Evolutionary conservation across 2,797 vertebrate species (phyloP), one percentile per base, ranked within the genome.

Genomic region (Pseudomugil tenellus): DNA sequence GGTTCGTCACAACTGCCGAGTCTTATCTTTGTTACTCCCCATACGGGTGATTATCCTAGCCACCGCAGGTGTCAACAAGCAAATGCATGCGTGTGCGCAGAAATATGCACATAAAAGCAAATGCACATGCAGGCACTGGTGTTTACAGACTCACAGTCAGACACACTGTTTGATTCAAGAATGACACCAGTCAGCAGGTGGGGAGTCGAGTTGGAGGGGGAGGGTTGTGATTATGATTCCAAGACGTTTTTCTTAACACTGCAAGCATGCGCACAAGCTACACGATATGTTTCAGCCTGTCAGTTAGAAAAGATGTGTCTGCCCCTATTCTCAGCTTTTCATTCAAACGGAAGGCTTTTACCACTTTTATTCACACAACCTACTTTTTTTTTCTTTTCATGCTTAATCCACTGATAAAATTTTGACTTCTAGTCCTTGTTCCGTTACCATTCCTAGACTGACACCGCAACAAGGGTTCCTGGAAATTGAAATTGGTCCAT

Each of bases 1-100:
- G 46, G 84, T 74, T 74, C 55, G 72, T 85, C 70, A 79, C 65
- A 84, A 81, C 77, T 85, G 84, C 77, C 77, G 84, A 75, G 53
- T 73, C 29, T n/a, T 75, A 77, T 83, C 84, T 84, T 49, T 79
- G 64, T 80, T 61, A 57, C 54, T 61, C 29, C 65, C 72, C 28
- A 56, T 58, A 77, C 61, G 29, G 64, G 63, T 81, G 63, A 79
- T 80, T 77, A 74, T 70, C 56, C 52, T 49, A 57, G 58, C 29
- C 39, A 64, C 48, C 83, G 79, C 73, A 83, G 74, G 71, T 85
- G 74, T 59, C 52, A 62, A 29, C 55, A 66, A 46, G 58, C 56
- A 53, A 51, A 59, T 63, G 56, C 46, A 73, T 21, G 28, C 14
- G 19, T 43, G 21, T 34, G 28, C 2, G 2, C 52, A 43, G 46